These are phyloP conservation scores for Drosophila emarginata DNA, from an alignment of 2,888 invertebrate genomes.

Conservation along the genomic window DNA sequence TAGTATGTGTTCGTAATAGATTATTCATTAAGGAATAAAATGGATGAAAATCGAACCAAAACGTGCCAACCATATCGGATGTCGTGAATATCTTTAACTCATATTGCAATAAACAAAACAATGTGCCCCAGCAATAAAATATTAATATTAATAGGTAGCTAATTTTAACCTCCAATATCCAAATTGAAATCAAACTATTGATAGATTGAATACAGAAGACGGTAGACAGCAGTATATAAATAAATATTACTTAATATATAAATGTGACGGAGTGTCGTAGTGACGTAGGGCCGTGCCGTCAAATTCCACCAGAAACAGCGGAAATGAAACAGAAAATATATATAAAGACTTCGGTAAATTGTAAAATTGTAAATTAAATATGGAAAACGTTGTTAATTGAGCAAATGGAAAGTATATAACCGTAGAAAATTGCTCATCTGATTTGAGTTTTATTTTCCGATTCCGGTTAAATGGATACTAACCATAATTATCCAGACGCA, in stretches of 20 bases:
- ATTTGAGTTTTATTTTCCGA: too few species aligned
- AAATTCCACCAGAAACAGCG: too few species aligned
- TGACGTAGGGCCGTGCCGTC: too few species aligned
- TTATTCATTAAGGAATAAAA: slow-evolving; percentile 30
- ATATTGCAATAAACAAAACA: slow-evolving; percentile 6
- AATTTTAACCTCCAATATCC: slow-evolving; percentile 16
- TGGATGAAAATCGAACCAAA: slow-evolving; percentile 33
- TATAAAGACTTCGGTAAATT: too few species aligned
- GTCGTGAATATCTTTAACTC: background rate
- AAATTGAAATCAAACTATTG: slow-evolving; percentile 37
- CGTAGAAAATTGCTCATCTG: too few species aligned
- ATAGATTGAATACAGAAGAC: slow-evolving; percentile 38
- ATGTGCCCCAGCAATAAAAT: slow-evolving; percentile 37
- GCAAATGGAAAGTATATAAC: too few species aligned
- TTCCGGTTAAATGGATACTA: slow-evolving; percentile 4
- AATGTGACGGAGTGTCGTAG: too few species aligned
- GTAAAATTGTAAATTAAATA: too few species aligned
- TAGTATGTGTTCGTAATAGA: slow-evolving; percentile 16
- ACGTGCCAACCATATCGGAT: background rate
- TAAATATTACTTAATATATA: background rate
- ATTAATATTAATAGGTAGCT: slow-evolving; percentile 38
- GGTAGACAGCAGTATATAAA: slow-evolving; percentile 21
- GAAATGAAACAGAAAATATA: too few species aligned
- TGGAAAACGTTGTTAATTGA: too few species aligned
- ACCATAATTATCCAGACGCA: slow-evolving; percentile 11